phyloP scores from a whole-genome alignment of 2,797 vertebrate species.

The Naso thynnoides region DNA sequence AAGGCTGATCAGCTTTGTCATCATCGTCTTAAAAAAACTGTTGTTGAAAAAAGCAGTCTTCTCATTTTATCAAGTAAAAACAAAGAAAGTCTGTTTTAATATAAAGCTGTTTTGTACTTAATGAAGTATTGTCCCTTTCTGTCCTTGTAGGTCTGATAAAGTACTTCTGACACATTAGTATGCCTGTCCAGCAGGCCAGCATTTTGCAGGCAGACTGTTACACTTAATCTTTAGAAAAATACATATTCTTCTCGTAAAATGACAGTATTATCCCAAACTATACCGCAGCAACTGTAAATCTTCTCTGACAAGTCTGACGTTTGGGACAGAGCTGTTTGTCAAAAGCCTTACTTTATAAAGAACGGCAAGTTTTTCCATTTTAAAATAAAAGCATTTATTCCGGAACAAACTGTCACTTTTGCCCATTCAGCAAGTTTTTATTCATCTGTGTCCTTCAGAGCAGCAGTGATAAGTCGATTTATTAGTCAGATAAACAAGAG shows the following conservation, averaged over 20 bases:
- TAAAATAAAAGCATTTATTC: not conserved
- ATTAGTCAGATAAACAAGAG: rapidly evolving
- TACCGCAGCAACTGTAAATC: slow-evolving; percentile 24
- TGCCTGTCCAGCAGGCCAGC: not conserved
- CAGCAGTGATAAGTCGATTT: not conserved
- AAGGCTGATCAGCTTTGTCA: not conserved
- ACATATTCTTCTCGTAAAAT: slow-evolving; percentile 7
- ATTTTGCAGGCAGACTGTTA: not conserved
- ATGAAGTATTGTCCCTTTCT: not conserved
- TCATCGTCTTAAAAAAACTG: slow-evolving; percentile 8
- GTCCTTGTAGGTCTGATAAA: not conserved
- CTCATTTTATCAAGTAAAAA: not conserved
- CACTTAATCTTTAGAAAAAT: slow-evolving; percentile 22
- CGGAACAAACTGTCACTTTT: not conserved
- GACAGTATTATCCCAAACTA: slow-evolving; percentile 23
- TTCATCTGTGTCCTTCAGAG: not conserved
- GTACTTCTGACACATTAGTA: not conserved
- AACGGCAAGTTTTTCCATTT: not conserved
- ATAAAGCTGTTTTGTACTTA: not conserved
- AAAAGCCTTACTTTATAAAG: not conserved
- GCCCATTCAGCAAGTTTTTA: not conserved
- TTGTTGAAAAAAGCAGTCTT: not conserved
- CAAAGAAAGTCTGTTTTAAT: not conserved
- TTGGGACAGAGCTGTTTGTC: slow-evolving; percentile 15
- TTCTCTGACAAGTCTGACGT: slow-evolving; percentile 32